These are phyloP conservation scores for Mimas tiliae DNA, from an alignment of 2,888 invertebrate species.

Conservation along the genomic window DNA sequence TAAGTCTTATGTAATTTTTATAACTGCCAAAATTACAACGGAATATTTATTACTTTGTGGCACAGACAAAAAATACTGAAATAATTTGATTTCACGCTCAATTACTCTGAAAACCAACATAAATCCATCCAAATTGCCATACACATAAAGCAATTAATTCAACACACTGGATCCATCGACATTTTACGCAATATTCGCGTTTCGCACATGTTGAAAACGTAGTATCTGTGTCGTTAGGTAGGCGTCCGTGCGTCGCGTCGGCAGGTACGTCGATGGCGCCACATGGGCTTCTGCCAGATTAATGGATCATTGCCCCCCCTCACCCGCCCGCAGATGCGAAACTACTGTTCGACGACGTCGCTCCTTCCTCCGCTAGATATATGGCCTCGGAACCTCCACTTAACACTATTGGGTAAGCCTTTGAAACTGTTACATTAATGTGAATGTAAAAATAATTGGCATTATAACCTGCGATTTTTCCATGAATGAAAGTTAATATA, in stretches of 20 bases:
- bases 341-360: slow-evolving; percentile 77
- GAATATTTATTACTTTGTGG: no score
- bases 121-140: not conserved
- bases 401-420: slow-evolving; percentile 51
- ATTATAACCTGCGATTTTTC: not conserved
- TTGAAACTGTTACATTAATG: slow-evolving; percentile 30
- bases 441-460: not conserved
- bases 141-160: not conserved
- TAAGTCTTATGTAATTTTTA: not conserved
- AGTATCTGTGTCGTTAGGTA: slow-evolving; percentile 73
- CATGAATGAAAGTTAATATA: not conserved
- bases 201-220: slow-evolving; percentile 68
- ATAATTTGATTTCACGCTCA: no score
- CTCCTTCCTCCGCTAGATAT: slow-evolving; percentile 71
- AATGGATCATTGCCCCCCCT: slow-evolving; percentile 91
- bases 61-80: no score
- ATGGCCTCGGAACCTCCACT: slow-evolving; percentile 60
- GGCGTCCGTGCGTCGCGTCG: slow-evolving; percentile 82
- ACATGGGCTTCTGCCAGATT: slow-evolving; percentile 92
- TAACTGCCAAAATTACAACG: no score
- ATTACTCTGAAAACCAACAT: not conserved
- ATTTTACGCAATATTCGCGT: slow-evolving; percentile 49
- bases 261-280: slow-evolving; percentile 87
- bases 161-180: not conserved
- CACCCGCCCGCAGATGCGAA: slow-evolving; percentile 68